Percentiles rank a stretch among this genome's conserved stretches.
Conservation (phyloP, 2,113 vertebrate species). For the Elachura formosa region DNA sequence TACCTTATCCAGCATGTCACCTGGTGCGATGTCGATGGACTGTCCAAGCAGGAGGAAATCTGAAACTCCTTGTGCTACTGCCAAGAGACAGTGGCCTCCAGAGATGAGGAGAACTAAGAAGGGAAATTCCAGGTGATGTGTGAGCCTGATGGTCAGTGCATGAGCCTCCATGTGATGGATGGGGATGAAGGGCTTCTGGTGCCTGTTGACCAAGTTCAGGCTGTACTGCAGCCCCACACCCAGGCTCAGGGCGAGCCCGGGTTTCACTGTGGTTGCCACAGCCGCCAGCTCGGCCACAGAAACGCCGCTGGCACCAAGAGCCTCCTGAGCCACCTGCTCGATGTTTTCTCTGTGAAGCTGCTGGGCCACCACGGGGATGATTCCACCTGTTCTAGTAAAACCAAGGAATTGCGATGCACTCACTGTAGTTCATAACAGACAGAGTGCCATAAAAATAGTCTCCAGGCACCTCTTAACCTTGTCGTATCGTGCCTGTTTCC, state of each 20-base stretch:
- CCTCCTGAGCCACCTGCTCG: slow-evolving; percentile 80
- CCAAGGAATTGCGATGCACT: not conserved
- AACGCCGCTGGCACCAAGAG: slow-evolving; percentile 72
- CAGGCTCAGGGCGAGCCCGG: slow-evolving; percentile 86
- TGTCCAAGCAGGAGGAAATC: slow-evolving; percentile 92
- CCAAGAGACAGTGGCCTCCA: slow-evolving; percentile 90
- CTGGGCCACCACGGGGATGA: slow-evolving; percentile 88
- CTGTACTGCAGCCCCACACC: slow-evolving; percentile 85
- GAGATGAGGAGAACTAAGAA: slow-evolving; percentile 92
- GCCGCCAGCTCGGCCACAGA: slow-evolving; percentile 77
- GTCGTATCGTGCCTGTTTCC: not conserved
- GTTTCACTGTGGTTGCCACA: slow-evolving; percentile 88
- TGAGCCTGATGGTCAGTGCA: slow-evolving; percentile 86
- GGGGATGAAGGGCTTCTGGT: slow-evolving; percentile 88
- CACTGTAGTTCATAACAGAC: not conserved
- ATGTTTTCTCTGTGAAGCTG: slow-evolving; percentile 89
- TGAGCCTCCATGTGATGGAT: slow-evolving; percentile 99
- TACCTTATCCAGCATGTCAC: slow-evolving; percentile 93
- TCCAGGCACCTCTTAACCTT: not conserved
- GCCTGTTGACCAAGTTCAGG: slow-evolving; percentile 68
- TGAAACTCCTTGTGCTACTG: slow-evolving; percentile 81
- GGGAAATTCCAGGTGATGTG: slow-evolving; percentile 80
- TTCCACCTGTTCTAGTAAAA: slow-evolving; percentile 84
- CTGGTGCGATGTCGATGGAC: slow-evolving; percentile 85
- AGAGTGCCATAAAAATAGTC: not conserved